Percentiles rank a stretch among this genome's conserved stretches.
These are phyloP conservation scores for Habrosyne pyritoides DNA, from an alignment of 2,888 invertebrate genomes.

Conservation along the genomic window DNA sequence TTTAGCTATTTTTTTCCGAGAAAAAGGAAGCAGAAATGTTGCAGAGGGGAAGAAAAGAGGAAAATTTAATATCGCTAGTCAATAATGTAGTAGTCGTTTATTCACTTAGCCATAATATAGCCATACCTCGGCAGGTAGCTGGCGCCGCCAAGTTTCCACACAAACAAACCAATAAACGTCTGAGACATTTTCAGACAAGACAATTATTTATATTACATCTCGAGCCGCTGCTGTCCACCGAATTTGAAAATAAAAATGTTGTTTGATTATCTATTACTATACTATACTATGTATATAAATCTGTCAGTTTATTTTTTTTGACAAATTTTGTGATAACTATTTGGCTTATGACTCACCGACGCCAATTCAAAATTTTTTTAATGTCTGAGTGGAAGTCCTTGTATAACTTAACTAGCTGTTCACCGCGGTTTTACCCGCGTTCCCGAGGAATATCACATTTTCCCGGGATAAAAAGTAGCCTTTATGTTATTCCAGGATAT, in stretches of 20 bases:
- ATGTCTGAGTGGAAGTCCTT: no score
- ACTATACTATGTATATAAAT: no score
- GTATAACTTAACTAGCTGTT: no score
- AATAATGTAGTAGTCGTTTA: slow-evolving; percentile 44
- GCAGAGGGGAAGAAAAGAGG: slow-evolving; percentile 36
- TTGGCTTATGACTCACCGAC: no score
- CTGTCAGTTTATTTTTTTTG: no score
- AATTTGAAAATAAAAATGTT: background rate
- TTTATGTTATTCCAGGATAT: no score
- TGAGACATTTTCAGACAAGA: slow-evolving; percentile 61
- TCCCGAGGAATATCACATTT: no score
- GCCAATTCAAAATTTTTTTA: no score
- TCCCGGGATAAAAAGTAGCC: no score
- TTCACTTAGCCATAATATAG: slow-evolving; percentile 34
- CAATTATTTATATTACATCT: slow-evolving; percentile 68
- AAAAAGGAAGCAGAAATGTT: slow-evolving; percentile 33
- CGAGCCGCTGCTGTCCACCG: slow-evolving; percentile 21
- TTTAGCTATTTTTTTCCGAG: slow-evolving; percentile 36
- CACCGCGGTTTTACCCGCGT: no score
- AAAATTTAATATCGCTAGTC: slow-evolving; percentile 48
- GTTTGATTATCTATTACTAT: no score
- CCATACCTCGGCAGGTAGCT: slow-evolving; percentile 48
- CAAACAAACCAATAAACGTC: slow-evolving; percentile 76
- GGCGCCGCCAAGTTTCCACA: slow-evolving; percentile 53
- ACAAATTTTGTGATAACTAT: no score